phyloP scores from a whole-genome alignment of 1,140 invertebrate genomes.

The Saccostrea echinata region DNA sequence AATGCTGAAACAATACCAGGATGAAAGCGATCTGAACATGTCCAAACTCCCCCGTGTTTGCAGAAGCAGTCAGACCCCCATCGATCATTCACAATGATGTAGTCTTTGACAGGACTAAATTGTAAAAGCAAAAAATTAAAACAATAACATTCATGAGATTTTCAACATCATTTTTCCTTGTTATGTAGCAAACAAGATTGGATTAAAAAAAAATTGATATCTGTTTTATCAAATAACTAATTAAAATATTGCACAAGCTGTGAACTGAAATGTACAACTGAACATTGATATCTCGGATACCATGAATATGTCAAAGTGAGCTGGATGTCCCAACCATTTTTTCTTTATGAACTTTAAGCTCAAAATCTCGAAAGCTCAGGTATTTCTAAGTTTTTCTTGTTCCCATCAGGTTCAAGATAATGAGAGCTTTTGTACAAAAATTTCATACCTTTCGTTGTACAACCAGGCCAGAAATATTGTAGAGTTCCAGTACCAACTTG shows the following conservation, averaged over 20 bases:
- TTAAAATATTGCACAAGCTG: too few relatives aligned
- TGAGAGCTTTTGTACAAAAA: too few relatives aligned
- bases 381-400: too few relatives aligned
- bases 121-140: neutral
- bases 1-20: constrained; percentile 81
- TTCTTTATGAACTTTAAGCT: too few relatives aligned
- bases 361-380: too few relatives aligned
- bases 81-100: constrained; percentile 92
- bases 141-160: too few relatives aligned
- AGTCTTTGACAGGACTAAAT: constrained; percentile 89
- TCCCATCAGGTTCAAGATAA: neutral
- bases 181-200: too few relatives aligned
- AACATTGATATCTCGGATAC: neutral
- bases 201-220: too few relatives aligned
- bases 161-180: too few relatives aligned
- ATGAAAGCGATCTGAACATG: constrained; percentile 90
- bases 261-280: neutral
- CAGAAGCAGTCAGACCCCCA: constrained; percentile 90
- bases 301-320: too few relatives aligned
- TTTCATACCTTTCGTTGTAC: constrained; percentile 81
- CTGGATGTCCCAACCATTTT: too few relatives aligned
- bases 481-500: constrained; percentile 85
- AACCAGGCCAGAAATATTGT: constrained; percentile 90
- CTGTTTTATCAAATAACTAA: too few relatives aligned
- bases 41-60: constrained; percentile 93